Evolutionary conservation across 2,113 vertebrate genomes (phyloP).

Genomic region (Sander lucioperca): DNA sequence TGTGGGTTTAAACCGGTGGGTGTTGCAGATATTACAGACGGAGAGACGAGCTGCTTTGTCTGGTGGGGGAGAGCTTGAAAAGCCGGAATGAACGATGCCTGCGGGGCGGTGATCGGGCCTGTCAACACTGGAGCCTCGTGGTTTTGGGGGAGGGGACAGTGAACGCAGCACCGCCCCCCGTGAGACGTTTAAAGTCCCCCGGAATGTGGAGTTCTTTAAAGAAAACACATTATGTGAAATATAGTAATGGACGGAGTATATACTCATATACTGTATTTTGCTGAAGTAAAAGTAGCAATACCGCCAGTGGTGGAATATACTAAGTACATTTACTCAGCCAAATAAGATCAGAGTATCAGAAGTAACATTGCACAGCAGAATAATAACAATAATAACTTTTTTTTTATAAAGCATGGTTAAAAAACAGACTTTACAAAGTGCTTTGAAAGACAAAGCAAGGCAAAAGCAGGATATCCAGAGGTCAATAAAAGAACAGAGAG

Average conservation of each 20-base stretch:
- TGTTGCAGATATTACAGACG: background rate
- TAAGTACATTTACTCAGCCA: no score
- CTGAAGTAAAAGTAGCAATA: no score
- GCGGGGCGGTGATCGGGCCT: constrained; percentile 63
- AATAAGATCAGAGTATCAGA: no score
- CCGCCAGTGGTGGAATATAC: no score
- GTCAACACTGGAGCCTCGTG: constrained; percentile 80
- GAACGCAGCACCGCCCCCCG: constrained; percentile 65
- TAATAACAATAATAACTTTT: no score
- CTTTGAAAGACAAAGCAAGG: no score
- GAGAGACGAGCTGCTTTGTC: constrained; percentile 41
- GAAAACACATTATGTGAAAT: background rate
- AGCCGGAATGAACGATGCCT: background rate
- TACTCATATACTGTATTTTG: background rate
- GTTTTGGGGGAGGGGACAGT: constrained; percentile 60
- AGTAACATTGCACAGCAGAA: no score
- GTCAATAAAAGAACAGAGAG: no score
- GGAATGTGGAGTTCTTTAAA: constrained; percentile 70
- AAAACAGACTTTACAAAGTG: no score
- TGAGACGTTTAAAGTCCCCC: constrained; percentile 71
- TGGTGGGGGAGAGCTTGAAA: background rate
- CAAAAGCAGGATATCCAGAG: no score
- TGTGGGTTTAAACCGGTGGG: background rate
- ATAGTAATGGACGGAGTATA: background rate
- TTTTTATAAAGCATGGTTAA: no score